Conservation (phyloP, 2,113 vertebrate species). For the Apodemus sylvaticus region DNA sequence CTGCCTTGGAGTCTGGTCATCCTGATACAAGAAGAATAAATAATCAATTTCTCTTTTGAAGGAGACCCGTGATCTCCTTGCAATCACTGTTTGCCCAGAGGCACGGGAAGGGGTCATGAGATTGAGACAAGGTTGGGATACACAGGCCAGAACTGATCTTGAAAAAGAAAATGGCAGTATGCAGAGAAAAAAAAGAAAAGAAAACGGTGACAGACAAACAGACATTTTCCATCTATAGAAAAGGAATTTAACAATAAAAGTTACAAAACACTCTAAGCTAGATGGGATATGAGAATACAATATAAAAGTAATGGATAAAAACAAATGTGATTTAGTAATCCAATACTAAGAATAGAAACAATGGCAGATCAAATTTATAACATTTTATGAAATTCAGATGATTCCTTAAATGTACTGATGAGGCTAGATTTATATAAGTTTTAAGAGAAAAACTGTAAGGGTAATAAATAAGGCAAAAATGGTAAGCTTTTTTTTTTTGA, state of each 20-base stretch:
- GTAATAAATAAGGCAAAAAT: slow-evolving; percentile 43
- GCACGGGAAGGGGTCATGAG: too few relatives aligned
- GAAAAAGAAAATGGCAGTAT: not conserved
- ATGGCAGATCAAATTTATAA: slow-evolving; percentile 13
- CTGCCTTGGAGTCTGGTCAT: not conserved
- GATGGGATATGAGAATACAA: not conserved
- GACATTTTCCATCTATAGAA: not conserved
- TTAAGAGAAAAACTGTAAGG: not conserved
- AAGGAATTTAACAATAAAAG: not conserved
- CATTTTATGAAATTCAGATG: not conserved
- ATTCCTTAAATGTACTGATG: not conserved
- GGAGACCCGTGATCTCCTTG: not conserved
- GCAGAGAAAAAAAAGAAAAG: too few relatives aligned
- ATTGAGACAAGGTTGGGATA: not conserved
- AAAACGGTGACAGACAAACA: not conserved
- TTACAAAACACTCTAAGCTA: not conserved
- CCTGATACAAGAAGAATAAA: slow-evolving; percentile 28
- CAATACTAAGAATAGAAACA: not conserved
- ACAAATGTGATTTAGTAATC: slow-evolving; percentile 7
- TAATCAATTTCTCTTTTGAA: not conserved
- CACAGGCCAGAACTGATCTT: not conserved
- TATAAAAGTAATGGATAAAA: not conserved
- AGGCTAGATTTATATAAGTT: not conserved
- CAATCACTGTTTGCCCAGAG: not conserved
- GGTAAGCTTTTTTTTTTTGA: not conserved